Evolutionary conservation across 92 coral and sea anemone genomes (phyloP), one percentile per base, ranked within the genome.

Genomic region (Muricea muricata): DNA sequence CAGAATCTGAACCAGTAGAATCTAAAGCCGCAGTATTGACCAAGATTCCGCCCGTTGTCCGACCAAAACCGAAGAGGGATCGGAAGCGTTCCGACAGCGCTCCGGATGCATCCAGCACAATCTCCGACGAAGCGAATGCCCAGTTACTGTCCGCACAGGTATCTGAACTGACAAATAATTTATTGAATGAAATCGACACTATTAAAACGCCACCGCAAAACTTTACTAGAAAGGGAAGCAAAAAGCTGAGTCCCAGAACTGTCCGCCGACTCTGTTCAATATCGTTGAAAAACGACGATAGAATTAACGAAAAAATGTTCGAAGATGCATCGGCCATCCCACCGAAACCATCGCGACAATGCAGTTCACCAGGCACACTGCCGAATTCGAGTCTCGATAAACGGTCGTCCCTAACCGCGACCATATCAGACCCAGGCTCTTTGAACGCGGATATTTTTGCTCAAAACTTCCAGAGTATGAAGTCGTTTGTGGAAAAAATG

Each of bases 181-280:
- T 78, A 58, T 39, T 78, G 26, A 78, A 78, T 37, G 54, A 82
- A 47, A 76, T 85, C 63, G 93, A 92, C 25, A 94, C 90, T 48
- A 84, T 87, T 65, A 90, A 90, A 46, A 73, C 79, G 15, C 86
- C 90, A 58, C 86, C 93, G 20, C 47, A 86, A 25, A 78, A 86
- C 15, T 80, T 79, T 78, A 78, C 84, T 6, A 41, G 81, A 37
- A 47, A 65, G 13, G 77, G 61, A 39, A 81, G 83, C 14, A 78
- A 75, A 30, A 95, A 75, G 56, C 89, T 94, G 39, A 95, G 98
- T 63, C 98, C 98, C 18, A 78, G 84, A 17, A 95, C 98, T 40
- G 98, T 95, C 30, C 94, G 98, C 10, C 89, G 97, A 71, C 87
- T 93, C 46, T 95, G 98, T 57, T 89, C 89, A 4, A 87, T 95